Evolutionary conservation across 2,888 invertebrate species (phyloP), one percentile per base, ranked within the genome.

Genomic region (Drosophila picticornis): DNA sequence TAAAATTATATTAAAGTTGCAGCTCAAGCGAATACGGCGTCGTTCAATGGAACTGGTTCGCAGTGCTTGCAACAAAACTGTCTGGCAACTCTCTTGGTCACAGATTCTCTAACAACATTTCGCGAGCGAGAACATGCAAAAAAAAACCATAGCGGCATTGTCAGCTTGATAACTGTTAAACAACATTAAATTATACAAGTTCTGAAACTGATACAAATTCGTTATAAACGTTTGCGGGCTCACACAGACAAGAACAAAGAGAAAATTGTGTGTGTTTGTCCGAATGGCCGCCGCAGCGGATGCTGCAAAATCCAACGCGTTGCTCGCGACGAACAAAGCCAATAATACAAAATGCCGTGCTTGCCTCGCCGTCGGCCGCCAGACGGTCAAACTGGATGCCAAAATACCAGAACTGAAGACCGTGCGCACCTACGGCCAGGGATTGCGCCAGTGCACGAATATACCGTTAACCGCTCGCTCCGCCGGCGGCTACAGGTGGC

Each of bases 331-430:
- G 62, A 88, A 85, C 61, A 87, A 78, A 60, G 56, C 68, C 63
- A 88, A 88, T 64, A 73, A 77, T 51, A 64, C 82, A 43, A 88
- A 90, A 69, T 91, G 91, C 61, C 88, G 90, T 64, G 89, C 91
- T 27, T 91, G 91, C 66, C 84, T 90, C 27, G 80, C 88, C 5
- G 74, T 80, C 19, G 69, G 77, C 50, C 86, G 87, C 13, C 79
- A 86, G 38, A 90, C 88, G 13, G 71, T 88, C 7, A 79, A 84
- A 31, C 36, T 88, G 43, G 74, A 73, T 46, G 51, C 84, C 27
- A 73, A 72, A 51, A 83, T 88, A 50, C 88, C 87, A 22, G 81
- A 84, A 40, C 64, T 86, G n/a, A 66, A 89, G 32, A 75, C 43
- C 16, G 53, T 55, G 0, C 85, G 90, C 2, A 88, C 89, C 0